phyloP scores from a whole-genome alignment of 2,888 invertebrate species.

The Tridacna crocea region DNA sequence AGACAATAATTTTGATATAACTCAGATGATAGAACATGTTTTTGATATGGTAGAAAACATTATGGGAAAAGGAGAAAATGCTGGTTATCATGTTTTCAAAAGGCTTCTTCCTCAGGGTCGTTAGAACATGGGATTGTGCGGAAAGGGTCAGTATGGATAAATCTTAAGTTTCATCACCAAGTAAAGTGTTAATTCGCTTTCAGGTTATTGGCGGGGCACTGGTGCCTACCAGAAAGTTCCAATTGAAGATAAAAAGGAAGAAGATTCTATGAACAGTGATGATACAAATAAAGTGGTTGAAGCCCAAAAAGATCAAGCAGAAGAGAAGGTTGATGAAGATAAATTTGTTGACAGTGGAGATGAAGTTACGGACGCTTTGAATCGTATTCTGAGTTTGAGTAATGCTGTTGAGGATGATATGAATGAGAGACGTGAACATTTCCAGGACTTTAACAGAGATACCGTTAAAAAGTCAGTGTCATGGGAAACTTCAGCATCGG shows the following conservation, averaged over 20 bases:
- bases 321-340: not conserved
- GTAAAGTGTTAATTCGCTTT: not conserved
- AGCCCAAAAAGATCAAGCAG: not conserved
- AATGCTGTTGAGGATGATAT: slow-evolving; percentile 5
- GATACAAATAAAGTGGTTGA: slow-evolving; percentile 15
- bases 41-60: not conserved
- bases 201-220: slow-evolving; percentile 60
- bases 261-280: slow-evolving; percentile 12
- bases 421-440: slow-evolving; percentile 22
- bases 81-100: not conserved
- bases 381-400: slow-evolving; percentile 6
- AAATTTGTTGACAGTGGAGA: not conserved
- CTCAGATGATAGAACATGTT: not conserved
- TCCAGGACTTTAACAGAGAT: slow-evolving; percentile 18
- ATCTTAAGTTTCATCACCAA: not conserved
- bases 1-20: not conserved
- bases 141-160: not conserved
- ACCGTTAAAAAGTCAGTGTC: slow-evolving; percentile 39
- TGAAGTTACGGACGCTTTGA: not conserved
- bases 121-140: not conserved
- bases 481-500: slow-evolving; percentile 42
- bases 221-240: slow-evolving; percentile 52
- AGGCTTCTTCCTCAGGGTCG: not conserved
- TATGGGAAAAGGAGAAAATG: not conserved
- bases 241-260: slow-evolving; percentile 43